Conservation (phyloP, 2,113 vertebrate species). For the Rhinichthys klamathensis region DNA sequence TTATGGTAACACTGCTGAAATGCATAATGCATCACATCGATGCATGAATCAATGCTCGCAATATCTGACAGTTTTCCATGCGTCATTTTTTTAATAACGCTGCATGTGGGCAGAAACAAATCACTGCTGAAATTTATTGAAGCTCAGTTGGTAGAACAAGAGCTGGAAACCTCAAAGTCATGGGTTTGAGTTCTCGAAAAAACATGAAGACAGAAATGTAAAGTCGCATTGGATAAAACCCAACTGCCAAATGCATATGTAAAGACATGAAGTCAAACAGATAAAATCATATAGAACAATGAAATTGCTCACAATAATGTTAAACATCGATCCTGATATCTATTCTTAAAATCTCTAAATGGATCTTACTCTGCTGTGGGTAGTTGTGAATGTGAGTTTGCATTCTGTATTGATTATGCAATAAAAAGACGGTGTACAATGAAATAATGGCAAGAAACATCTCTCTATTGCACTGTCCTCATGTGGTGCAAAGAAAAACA, state of each 20-base stretch:
- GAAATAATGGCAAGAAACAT: background rate
- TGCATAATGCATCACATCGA: background rate
- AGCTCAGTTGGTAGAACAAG: background rate
- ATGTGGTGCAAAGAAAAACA: slow-evolving; percentile 1
- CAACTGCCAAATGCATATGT: background rate
- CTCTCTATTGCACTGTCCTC: background rate
- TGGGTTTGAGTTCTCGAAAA: background rate
- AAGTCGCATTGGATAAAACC: background rate
- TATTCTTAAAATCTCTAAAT: background rate
- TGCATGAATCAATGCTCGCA: background rate
- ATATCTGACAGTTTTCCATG: background rate
- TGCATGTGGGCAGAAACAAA: background rate
- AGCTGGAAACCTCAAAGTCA: background rate
- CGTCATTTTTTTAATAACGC: background rate
- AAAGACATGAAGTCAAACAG: slow-evolving; percentile 1
- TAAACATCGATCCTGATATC: background rate
- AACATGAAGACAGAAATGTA: background rate
- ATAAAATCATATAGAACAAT: background rate
- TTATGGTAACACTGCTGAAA: background rate
- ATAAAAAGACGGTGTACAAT: background rate
- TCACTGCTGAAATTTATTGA: background rate
- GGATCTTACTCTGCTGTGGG: background rate
- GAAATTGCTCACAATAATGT: background rate
- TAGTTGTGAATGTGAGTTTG: background rate
- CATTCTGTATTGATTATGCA: background rate